Evolutionary conservation across 1,140 invertebrate genomes (phyloP).

Genomic region (Drosophila insularis): DNA sequence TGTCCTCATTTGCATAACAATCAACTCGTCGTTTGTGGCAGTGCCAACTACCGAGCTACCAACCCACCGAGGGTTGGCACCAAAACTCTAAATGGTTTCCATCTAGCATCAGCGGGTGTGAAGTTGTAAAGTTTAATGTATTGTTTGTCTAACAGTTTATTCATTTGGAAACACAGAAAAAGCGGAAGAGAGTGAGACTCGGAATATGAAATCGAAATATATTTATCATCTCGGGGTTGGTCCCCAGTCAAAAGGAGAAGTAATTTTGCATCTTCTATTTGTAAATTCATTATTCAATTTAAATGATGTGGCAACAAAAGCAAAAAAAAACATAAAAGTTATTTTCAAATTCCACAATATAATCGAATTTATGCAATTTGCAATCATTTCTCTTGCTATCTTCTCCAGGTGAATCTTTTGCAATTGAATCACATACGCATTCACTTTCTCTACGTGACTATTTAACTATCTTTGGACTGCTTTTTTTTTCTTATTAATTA

Average conservation of each 20-base stretch:
- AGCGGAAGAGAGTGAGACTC: slow-evolving; percentile 7
- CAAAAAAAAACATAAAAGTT: background rate
- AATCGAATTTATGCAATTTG: background rate
- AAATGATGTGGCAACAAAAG: background rate
- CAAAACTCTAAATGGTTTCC: slow-evolving; percentile 59
- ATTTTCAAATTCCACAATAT: background rate
- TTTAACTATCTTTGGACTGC: background rate
- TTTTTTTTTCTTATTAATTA: background rate
- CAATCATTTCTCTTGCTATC: too few species aligned
- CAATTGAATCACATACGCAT: background rate
- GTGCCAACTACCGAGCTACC: slow-evolving; percentile 27
- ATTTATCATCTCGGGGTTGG: slow-evolving; percentile 41
- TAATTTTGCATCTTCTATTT: slow-evolving; percentile 2
- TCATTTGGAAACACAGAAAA: slow-evolving; percentile 61
- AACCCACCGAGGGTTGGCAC: background rate
- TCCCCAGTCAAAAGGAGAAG: background rate
- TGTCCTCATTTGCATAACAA: slow-evolving; percentile 77
- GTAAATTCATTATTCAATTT: slow-evolving; percentile 37
- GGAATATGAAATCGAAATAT: slow-evolving; percentile 32
- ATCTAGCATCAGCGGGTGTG: slow-evolving; percentile 67
- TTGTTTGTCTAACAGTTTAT: slow-evolving; percentile 80
- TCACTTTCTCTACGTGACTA: background rate
- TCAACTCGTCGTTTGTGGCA: slow-evolving; percentile 75
- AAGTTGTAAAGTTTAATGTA: slow-evolving; percentile 81
- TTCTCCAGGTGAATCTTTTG: background rate